Evolutionary conservation across 1,140 invertebrate genomes (phyloP).

Genomic region (Patella vulgata): DNA sequence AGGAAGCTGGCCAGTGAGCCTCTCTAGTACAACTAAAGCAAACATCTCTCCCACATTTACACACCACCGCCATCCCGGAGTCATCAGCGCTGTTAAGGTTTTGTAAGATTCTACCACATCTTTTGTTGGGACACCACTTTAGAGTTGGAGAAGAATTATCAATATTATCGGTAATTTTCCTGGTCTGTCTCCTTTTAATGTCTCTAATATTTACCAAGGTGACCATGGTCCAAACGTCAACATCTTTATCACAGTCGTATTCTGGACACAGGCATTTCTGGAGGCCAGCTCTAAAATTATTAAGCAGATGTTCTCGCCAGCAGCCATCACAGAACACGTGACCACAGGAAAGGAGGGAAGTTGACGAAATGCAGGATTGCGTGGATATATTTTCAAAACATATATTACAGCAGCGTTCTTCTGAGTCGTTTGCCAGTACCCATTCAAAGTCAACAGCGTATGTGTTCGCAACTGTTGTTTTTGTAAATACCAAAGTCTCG

Average conservation of each 20-base stretch:
- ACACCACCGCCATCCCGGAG: not conserved
- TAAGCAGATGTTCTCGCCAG: slow-evolving; percentile 14
- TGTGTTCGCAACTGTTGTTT: too few species aligned
- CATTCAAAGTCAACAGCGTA: too few species aligned
- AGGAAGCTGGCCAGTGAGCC: slow-evolving; percentile 20
- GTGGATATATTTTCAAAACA: too few species aligned
- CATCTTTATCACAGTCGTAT: slow-evolving; percentile 18
- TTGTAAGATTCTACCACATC: slow-evolving; percentile 19
- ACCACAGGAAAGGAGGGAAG: slow-evolving; percentile 9
- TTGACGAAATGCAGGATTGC: slow-evolving; percentile 12
- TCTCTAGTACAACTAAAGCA: slow-evolving; percentile 7
- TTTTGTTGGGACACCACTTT: slow-evolving; percentile 26
- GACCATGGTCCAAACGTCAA: slow-evolving; percentile 9
- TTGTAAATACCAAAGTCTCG: too few species aligned
- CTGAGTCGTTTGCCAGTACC: too few species aligned
- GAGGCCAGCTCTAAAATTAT: slow-evolving; percentile 8
- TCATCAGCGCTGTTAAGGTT: not conserved
- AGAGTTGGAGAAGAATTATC: not conserved
- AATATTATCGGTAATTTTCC: slow-evolving; percentile 4
- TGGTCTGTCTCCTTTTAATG: slow-evolving; percentile 7
- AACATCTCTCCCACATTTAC: slow-evolving; percentile 5
- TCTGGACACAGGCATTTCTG: slow-evolving; percentile 20
- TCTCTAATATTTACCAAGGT: slow-evolving; percentile 13
- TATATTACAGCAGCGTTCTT: slow-evolving; percentile 25
- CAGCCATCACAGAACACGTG: slow-evolving; percentile 29